Percentiles rank a stretch among this genome's conserved stretches.
phyloP scores from a whole-genome alignment of 30 jellyfish, hydroid and myxozoan species.

The Clytia hemisphaerica region DNA sequence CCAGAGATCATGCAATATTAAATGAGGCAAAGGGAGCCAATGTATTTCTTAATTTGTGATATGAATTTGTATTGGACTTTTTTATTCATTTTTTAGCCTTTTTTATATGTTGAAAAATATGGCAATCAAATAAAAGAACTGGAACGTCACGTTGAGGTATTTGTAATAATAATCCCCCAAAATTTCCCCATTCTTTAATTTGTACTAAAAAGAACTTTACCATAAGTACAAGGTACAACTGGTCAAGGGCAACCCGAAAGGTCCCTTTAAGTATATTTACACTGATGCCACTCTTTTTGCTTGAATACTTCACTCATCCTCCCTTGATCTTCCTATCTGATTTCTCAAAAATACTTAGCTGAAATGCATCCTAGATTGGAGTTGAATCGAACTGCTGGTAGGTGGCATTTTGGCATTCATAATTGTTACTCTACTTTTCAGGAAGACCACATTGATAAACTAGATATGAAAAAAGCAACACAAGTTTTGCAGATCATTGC shows the following conservation, averaged over 20 bases:
- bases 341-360: too few species aligned
- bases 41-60: too few species aligned
- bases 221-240: too few species aligned
- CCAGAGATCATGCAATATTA: too few species aligned
- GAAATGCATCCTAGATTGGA: not conserved
- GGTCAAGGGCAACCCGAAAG: too few species aligned
- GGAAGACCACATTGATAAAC: slow-evolving; percentile 71
- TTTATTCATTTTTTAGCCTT: slow-evolving; percentile 57
- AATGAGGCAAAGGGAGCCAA: too few species aligned
- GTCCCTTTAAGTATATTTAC: too few species aligned
- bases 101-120: slow-evolving; percentile 79
- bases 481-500: slow-evolving; percentile 95
- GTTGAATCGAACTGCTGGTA: not conserved
- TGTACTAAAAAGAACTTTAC: too few species aligned
- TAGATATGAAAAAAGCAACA: slow-evolving; percentile 92
- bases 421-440: not conserved
- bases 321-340: too few species aligned
- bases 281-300: too few species aligned
- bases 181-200: too few species aligned
- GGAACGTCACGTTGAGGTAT: slow-evolving; percentile 85
- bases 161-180: not conserved
- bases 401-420: not conserved
- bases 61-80: not conserved
- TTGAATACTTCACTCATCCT: too few species aligned
- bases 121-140: slow-evolving; percentile 83